Conservation (phyloP, 2,113 vertebrate genomes). For the Cyprinodon tularosa region DNA sequence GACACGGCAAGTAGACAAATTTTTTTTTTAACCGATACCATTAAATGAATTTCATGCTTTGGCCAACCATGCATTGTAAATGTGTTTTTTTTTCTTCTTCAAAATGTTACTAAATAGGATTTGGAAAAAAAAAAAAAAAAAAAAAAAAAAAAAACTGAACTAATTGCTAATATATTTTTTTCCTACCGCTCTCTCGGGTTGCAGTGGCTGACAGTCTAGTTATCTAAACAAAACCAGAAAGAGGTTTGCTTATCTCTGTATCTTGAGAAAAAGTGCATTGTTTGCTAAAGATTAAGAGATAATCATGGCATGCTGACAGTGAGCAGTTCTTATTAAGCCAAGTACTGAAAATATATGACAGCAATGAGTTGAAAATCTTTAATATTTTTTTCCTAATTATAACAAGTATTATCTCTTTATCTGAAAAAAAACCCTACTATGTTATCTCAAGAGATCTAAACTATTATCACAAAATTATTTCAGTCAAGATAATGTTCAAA, state of each 20-base stretch:
- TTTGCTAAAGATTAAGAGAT: not conserved
- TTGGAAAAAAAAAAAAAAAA: not conserved
- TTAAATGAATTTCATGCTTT: not conserved
- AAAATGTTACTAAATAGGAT: not conserved
- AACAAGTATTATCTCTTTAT: not conserved
- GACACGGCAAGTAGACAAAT: not conserved
- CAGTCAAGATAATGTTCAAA: too few species aligned
- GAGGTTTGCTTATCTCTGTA: not conserved
- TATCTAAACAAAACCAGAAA: not conserved
- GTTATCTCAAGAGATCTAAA: not conserved
- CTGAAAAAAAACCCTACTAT: not conserved
- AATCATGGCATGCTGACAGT: not conserved
- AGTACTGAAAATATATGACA: not conserved
- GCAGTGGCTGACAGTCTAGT: not conserved
- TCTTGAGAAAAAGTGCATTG: not conserved
- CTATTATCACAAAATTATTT: too few species aligned
- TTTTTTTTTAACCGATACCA: not conserved
- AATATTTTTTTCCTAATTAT: too few species aligned
- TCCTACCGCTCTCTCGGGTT: too few species aligned
- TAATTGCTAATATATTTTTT: too few species aligned
- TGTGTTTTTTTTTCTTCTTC: not conserved
- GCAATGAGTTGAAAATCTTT: not conserved
- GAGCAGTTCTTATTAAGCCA: not conserved
- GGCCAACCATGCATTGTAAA: not conserved
- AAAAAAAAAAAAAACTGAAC: not conserved